A percentile compares a stretch with the other conserved stretches of the same genome.
These are phyloP conservation scores for Cyclina sinensis DNA, from an alignment of 1,140 invertebrate species.

Conservation along the genomic window DNA sequence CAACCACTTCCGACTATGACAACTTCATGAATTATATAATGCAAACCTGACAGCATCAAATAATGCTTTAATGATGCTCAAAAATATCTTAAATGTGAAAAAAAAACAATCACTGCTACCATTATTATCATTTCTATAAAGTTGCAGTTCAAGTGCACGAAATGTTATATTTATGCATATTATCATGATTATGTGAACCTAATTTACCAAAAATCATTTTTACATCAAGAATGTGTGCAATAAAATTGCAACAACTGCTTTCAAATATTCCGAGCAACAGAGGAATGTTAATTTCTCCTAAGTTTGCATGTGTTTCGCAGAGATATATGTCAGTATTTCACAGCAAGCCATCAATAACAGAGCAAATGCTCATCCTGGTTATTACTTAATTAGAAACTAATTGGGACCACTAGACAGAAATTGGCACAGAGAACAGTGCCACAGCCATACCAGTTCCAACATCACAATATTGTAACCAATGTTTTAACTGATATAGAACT, in stretches of 20 bases:
- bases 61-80: too few species aligned
- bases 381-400: constrained; percentile 15
- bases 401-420: constrained; percentile 6
- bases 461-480: background rate
- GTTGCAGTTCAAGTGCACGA: too few species aligned
- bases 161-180: too few species aligned
- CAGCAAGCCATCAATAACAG: background rate
- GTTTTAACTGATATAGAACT: constrained; percentile 12
- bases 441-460: background rate
- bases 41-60: too few species aligned
- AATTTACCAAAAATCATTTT: background rate
- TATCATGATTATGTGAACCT: too few species aligned
- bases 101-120: too few species aligned
- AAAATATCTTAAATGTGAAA: too few species aligned
- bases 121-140: too few species aligned
- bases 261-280: background rate
- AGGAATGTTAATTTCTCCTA: background rate
- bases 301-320: background rate
- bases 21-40: too few species aligned
- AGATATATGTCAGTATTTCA: constrained; percentile 13
- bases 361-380: background rate
- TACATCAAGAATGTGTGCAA: too few species aligned
- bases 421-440: constrained; percentile 5
- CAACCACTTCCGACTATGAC: too few species aligned
- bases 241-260: too few species aligned